phyloP scores from a whole-genome alignment of 2,888 invertebrate genomes.

The Erebia aethiops region DNA sequence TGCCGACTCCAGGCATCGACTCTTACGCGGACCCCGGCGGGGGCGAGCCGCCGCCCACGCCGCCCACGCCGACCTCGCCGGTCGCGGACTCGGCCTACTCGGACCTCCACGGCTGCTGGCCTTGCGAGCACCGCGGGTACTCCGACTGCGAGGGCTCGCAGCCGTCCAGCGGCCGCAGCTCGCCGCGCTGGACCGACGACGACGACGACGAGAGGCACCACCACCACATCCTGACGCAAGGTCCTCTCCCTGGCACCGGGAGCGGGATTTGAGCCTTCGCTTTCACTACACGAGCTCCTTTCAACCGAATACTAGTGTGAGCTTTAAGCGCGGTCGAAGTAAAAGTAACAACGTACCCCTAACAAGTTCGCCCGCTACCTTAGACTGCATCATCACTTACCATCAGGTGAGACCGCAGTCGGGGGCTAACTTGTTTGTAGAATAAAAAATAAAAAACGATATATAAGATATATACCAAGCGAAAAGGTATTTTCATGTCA shows the following conservation, averaged over 20 bases:
- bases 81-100: constrained; percentile 80
- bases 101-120: constrained; percentile 78
- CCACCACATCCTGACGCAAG: constrained; percentile 69
- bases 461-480: too few relatives aligned
- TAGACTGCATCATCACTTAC: too few relatives aligned
- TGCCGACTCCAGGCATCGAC: constrained; percentile 72
- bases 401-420: too few relatives aligned
- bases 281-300: constrained; percentile 15
- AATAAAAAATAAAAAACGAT: too few relatives aligned
- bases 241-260: constrained; percentile 46
- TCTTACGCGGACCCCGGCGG: constrained; percentile 77
- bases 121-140: constrained; percentile 71
- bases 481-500: too few relatives aligned
- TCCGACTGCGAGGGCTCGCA: constrained; percentile 68
- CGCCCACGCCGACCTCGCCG: constrained; percentile 76
- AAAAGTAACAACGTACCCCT: too few relatives aligned
- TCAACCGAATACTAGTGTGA: too few relatives aligned
- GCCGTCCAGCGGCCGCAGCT: constrained; percentile 73
- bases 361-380: too few relatives aligned
- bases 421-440: too few relatives aligned
- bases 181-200: constrained; percentile 76
- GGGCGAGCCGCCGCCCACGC: constrained; percentile 74
- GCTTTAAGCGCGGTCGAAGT: too few relatives aligned
- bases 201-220: constrained; percentile 69
- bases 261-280: constrained; percentile 50